A percentile compares a stretch with the other conserved stretches of the same genome.
Evolutionary conservation across 2,888 invertebrate species (phyloP).

Genomic region (Synergus gifuensis): DNA sequence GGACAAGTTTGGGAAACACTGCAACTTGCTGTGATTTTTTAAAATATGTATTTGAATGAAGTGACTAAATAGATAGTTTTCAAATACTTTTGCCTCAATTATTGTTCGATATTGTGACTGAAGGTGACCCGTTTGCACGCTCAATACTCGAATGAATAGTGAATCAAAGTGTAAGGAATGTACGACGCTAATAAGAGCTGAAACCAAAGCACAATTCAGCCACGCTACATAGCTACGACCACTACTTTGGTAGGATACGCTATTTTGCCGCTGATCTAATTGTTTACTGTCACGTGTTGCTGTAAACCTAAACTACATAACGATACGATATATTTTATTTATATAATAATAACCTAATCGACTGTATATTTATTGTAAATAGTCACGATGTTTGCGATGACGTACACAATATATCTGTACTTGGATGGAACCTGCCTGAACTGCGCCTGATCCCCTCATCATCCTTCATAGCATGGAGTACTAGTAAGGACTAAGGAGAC

Average conservation of each 20-base stretch:
- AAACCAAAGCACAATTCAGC: conserved; percentile 61
- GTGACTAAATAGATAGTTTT: background rate
- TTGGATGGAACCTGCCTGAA: conserved; percentile 72
- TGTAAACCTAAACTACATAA: conserved; percentile 68
- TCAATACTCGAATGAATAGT: conserved; percentile 46
- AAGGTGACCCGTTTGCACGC: conserved; percentile 14
- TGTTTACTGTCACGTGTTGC: conserved; percentile 77
- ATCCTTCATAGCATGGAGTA: background rate
- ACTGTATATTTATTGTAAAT: conserved; percentile 77
- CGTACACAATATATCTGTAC: conserved; percentile 75
- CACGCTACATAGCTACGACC: conserved; percentile 72
- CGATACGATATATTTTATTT: conserved; percentile 76
- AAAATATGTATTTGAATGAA: background rate
- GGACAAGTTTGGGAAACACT: background rate
- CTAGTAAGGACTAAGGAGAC: too few species aligned
- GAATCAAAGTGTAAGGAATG: conserved; percentile 53
- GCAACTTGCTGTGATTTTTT: conserved; percentile 4
- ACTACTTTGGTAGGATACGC: conserved; percentile 74
- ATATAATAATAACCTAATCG: conserved; percentile 71
- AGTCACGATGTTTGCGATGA: conserved; percentile 77
- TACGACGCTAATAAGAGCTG: conserved; percentile 38
- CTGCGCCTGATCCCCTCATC: conserved; percentile 14
- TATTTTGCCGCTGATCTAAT: conserved; percentile 76
- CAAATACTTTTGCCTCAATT: background rate
- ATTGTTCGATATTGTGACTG: conserved; percentile 7